Percentiles rank a stretch among this genome's conserved stretches.
Evolutionary conservation across 1,140 invertebrate species (phyloP).

Genomic region (Dysdera silvatica): DNA sequence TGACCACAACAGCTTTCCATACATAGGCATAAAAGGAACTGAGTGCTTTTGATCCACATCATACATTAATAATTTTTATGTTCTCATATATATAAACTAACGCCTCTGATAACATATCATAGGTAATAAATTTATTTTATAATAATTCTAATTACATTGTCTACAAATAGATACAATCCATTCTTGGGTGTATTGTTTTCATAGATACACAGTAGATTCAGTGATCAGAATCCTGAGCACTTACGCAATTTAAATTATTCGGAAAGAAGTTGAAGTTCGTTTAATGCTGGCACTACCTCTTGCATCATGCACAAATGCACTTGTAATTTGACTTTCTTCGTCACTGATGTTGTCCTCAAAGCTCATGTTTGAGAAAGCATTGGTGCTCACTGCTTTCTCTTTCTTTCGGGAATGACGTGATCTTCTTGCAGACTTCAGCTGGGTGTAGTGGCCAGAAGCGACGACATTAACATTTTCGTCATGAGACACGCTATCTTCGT

Average conservation of each 20-base stretch:
- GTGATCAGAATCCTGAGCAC: too few species aligned
- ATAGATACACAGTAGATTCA: too few species aligned
- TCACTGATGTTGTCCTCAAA: constrained; percentile 68
- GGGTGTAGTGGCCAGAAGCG: constrained; percentile 18
- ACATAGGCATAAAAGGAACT: too few species aligned
- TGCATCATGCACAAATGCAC: constrained; percentile 16
- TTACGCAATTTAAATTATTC: constrained; percentile 27
- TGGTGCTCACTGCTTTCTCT: constrained; percentile 26
- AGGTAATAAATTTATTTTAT: too few species aligned
- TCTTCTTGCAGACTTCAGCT: constrained; percentile 28
- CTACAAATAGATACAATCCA: too few species aligned
- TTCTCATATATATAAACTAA: too few species aligned
- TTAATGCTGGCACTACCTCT: constrained; percentile 19
- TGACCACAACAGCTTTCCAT: too few species aligned
- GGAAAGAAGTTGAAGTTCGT: constrained; percentile 26
- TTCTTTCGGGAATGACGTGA: constrained; percentile 32
- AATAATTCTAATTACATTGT: too few species aligned
- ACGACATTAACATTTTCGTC: constrained; percentile 27
- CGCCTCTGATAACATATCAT: too few species aligned
- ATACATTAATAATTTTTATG: too few species aligned
- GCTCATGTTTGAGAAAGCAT: constrained; percentile 66
- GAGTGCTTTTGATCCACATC: too few species aligned
- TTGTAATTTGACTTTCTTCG: constrained; percentile 43
- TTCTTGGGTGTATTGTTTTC: too few species aligned
- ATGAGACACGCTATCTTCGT: constrained; percentile 13